Evolutionary conservation across 2,113 vertebrate species (phyloP), one percentile per base, ranked within the genome.

Genomic region (Actenoides lindsayi): DNA sequence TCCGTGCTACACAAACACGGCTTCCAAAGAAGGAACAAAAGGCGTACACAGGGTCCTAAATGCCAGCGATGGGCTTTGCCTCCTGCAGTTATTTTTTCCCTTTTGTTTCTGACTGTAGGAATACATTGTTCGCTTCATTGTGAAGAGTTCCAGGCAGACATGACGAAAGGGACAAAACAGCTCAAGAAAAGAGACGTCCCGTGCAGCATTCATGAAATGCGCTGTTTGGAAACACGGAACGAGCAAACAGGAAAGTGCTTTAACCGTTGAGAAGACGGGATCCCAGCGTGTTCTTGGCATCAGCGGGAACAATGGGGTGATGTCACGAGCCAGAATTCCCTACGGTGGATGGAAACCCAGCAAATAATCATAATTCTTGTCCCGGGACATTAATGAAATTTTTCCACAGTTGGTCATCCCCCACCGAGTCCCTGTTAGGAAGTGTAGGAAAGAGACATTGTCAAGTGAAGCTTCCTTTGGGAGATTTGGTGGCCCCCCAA

Each of bases 111-210:
- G 88, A 3, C 83, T 44, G 77, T 21, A 20, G 82, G 39, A 82
- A 70, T 5, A 74, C 89, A 62, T 78, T 97, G 89, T 90, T 82
- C 30, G 8, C 74, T 30, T 70, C 80, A 53, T 91, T 83, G 95
- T 65, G 83, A 80, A 56, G 94, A 92, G 83, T 93, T 96, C 91
- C 96, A 94, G 91, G 94, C 89, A 95, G 95, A 90, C 85, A 93
- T 81, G 77, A 67, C 77, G 78, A 94, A 95, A 97, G 89, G 96
- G 94, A 94, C 96, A 74, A 68, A 60, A 25, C 60, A 95, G 96
- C 85, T 93, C 50, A 19, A 56, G 71, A 46, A 24, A 35, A 82
- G 95, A 95, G 89, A 96, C 94, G 11, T 59, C 80, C 91, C 51
- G 27, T 91, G 89, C 83, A 30, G 88, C 64, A 10, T 41, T 94